Base-by-base conservation (phyloP, 2,888 invertebrate genomes). In the Drosophila quinaria region DNA sequence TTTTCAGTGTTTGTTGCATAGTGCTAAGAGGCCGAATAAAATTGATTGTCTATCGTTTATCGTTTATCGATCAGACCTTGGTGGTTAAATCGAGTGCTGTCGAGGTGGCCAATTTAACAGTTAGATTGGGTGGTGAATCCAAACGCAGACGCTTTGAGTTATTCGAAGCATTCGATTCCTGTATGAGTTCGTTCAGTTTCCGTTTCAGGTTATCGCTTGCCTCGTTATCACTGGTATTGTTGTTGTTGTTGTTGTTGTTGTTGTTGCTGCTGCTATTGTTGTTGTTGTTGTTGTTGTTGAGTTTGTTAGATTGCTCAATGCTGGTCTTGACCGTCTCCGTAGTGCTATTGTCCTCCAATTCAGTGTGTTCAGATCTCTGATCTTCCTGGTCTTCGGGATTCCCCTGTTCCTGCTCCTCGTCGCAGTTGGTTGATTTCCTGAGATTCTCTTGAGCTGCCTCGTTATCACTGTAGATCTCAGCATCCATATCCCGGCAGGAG, bases 71-170 rank as follows among this genome's bases (percentile, higher is more conserved):
- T 64, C 78, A 96, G 91, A 95, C 95, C 94, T 95, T 95, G 87
- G 95, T 96, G 73, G 96, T 96, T 82, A 96, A 93, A 64, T 92
- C 92, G 50, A 92, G 71, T 6, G 92, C 91, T 33, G 89, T 81
- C 13, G 92, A 90, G 22, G 91, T 89, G 63, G 89, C 64, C 42
- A 78, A 62, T 50, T 86, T 79, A 11, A 83, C 79, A n/a, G 54
- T 29, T 29, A 55, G 25, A 15, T 67, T 72, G 5, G 74, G 15
- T 10, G 66, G 44, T n/a, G 75, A 51, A 1, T 78, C 80, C 41
- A 87, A 46, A 25, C 80, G 81, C 19, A 82, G 33, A n/a, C 87
- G 90, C 47, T 90, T 90, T 19, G 78, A 49, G 17, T 37, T 50
- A 47, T 47, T 58, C 37, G 58, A 25, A 17, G 44, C 51, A 22